Evolutionary conservation across 2,888 invertebrate species (phyloP).

Genomic region (Anthophora plumipes): DNA sequence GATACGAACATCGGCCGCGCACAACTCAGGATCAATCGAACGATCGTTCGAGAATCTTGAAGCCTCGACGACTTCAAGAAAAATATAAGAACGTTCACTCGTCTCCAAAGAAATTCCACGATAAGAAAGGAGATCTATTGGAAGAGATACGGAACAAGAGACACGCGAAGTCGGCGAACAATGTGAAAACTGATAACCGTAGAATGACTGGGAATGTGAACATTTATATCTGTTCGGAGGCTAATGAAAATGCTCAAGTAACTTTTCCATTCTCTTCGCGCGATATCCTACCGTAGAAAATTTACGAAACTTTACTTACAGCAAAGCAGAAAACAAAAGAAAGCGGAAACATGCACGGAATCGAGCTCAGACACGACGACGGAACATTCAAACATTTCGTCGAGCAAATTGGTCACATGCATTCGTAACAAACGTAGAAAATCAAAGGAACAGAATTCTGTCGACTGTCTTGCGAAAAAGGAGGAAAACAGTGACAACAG

Average conservation of each 20-base stretch:
- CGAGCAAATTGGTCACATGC: slow-evolving; percentile 67
- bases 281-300: too few species aligned
- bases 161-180: slow-evolving; percentile 23
- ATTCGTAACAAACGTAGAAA: slow-evolving; percentile 54
- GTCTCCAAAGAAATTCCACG: slow-evolving; percentile 17
- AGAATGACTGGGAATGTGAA: slow-evolving; percentile 79
- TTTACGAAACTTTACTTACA: neutral
- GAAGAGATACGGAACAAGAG: slow-evolving; percentile 20
- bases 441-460: slow-evolving; percentile 35
- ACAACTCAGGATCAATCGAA: neutral
- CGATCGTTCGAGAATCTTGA: slow-evolving; percentile 4
- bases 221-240: slow-evolving; percentile 80
- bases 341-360: slow-evolving; percentile 48
- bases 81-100: neutral
- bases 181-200: slow-evolving; percentile 71
- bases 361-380: slow-evolving; percentile 64
- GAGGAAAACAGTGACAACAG: slow-evolving; percentile 36
- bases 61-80: slow-evolving; percentile 1
- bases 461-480: slow-evolving; percentile 1
- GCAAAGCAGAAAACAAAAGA: slow-evolving; percentile 43
- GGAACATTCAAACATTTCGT: slow-evolving; percentile 57
- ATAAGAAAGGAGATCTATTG: slow-evolving; percentile 5
- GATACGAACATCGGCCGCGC: neutral
- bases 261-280: neutral
- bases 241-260: slow-evolving; percentile 66